A percentile compares a stretch with the other conserved stretches of the same genome.
These are phyloP conservation scores for Notamacropus eugenii DNA, from an alignment of 2,797 vertebrate genomes.

Conservation along the genomic window DNA sequence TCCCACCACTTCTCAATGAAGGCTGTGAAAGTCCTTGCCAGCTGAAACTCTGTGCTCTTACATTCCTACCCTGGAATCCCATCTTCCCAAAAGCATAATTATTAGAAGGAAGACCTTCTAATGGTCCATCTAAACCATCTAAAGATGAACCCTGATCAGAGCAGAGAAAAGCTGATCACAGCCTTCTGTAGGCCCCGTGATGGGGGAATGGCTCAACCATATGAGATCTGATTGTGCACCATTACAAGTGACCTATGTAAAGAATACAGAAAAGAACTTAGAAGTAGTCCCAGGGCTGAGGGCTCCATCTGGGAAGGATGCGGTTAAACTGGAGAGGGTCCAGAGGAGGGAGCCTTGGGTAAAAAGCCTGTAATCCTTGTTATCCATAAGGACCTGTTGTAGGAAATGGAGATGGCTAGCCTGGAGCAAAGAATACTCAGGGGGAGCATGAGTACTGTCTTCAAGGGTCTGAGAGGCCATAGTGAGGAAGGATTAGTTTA, in stretches of 20 bases:
- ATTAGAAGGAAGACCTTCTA: background rate
- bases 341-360: background rate
- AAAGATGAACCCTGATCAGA: background rate
- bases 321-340: background rate
- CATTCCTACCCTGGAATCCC: background rate
- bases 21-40: background rate
- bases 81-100: background rate
- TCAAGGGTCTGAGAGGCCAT: background rate
- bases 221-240: background rate
- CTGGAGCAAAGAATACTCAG: background rate
- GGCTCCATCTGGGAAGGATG: background rate
- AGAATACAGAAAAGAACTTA: background rate
- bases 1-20: background rate
- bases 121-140: too few species aligned
- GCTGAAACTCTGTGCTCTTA: background rate
- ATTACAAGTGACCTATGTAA: background rate
- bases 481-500: background rate
- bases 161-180: background rate
- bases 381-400: background rate
- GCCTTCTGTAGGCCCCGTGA: too few species aligned
- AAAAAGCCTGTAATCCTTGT: background rate
- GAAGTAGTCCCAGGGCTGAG: fast-evolving
- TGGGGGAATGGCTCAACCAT: too few species aligned
- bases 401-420: background rate
- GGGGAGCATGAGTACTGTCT: background rate